Base-by-base conservation (phyloP, 1,140 invertebrate genomes). In the Apis florea region DNA sequence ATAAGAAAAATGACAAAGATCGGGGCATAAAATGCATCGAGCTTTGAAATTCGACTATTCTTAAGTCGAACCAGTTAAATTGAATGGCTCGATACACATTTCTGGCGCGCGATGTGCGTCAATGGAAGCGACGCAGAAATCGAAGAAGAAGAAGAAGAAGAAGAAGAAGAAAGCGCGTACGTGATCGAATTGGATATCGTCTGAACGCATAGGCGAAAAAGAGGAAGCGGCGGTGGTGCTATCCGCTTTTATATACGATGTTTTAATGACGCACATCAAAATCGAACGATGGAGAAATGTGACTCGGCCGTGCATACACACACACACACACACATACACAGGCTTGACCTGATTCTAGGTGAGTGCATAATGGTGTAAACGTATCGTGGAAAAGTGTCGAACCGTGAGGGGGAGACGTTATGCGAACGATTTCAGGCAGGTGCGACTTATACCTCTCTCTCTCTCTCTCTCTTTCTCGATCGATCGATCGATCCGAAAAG, bases 251-350 rank as follows among this genome's bases (percentile, higher is more conserved):
- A 85, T 87, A 84, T 66, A 58, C 67, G 85, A 67, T 47, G 67
- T 78, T 85, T 86, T 86, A 87, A 82, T 87, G 79, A 84, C 78
- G 66, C 24, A 79, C 72, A 64, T 84, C 56, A 79, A 88, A 86
- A 87, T 86, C 85, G 83, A 88, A 84, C 75, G 56, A n/a, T 47
- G 63, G 54, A 59, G 79, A 79, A 82, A 84, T 86, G 31, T 40
- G 31, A 40, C 31, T 40, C 31, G 31, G 31, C 4, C 31, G 31
- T 6, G 31, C 31, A 40, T 3, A 40, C 31, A 40, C 31, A 40
- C 5, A 40, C 31, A 40, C 4, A 40, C 31, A 40, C 4, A 40
- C 61, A 12, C 53, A 61, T 31, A 54, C n/a, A 51, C 40, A 67
- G 67, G 63, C 84, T 79, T 80, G 85, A 85, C 83, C 85, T 58